Conservation (phyloP, 1,140 invertebrate species). For the Pteromalus puparum region DNA sequence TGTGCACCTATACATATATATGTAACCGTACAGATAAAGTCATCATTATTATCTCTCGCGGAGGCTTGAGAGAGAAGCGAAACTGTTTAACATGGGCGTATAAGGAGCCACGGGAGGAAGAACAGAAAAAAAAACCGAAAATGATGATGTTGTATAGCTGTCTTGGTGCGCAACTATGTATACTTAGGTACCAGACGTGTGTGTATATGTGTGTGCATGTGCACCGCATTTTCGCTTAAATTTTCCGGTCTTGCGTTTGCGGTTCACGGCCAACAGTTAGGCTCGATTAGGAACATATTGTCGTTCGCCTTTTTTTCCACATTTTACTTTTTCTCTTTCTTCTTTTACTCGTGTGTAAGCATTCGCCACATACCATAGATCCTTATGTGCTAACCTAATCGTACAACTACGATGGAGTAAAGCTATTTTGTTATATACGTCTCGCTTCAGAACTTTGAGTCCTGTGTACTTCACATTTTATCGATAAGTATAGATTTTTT, state of each 20-base stretch:
- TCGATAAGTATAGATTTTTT: background rate
- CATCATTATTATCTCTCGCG: too few relatives aligned
- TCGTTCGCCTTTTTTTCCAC: constrained; percentile 53
- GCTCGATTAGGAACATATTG: constrained; percentile 65
- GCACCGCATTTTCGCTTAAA: background rate
- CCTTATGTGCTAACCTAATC: constrained; percentile 31
- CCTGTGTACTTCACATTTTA: background rate
- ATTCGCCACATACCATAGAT: constrained; percentile 26
- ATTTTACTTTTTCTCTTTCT: background rate
- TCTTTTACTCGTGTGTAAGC: background rate
- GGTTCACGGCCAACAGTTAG: constrained; percentile 41
- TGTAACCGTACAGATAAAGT: too few relatives aligned
- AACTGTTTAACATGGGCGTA: too few relatives aligned
- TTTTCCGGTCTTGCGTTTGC: background rate
- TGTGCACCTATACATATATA: too few relatives aligned
- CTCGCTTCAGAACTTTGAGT: constrained; percentile 39
- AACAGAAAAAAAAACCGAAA: too few relatives aligned
- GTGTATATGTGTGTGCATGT: background rate
- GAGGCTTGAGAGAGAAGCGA: too few relatives aligned
- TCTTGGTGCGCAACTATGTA: too few relatives aligned
- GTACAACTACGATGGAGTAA: constrained; percentile 10
- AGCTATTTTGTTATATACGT: constrained; percentile 18
- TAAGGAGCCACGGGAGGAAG: too few relatives aligned
- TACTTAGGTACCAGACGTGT: background rate
- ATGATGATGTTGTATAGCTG: too few relatives aligned